Percentiles rank a stretch among this genome's conserved stretches.
These are phyloP conservation scores for Iphiclides podalirius DNA, from an alignment of 2,888 invertebrate genomes.

Conservation along the genomic window DNA sequence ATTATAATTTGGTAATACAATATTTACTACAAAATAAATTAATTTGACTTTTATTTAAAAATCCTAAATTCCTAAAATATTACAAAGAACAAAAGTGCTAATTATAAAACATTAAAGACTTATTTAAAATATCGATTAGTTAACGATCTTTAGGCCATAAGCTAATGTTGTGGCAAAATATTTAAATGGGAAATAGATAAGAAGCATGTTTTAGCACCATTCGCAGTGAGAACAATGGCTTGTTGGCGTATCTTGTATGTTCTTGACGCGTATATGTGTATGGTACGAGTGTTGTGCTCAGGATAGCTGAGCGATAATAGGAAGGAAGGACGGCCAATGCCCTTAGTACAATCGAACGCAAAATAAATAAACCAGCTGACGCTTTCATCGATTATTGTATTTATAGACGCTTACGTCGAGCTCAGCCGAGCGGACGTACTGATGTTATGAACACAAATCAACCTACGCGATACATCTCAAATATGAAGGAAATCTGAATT, in stretches of 20 bases:
- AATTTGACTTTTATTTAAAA: not conserved
- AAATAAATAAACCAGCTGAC: conserved; percentile 14
- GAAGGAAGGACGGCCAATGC: conserved; percentile 68
- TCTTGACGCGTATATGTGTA: conserved; percentile 15
- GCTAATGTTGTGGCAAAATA: conserved; percentile 8
- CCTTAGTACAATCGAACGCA: conserved; percentile 34
- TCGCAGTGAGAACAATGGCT: conserved; percentile 3
- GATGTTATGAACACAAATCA: conserved; percentile 1
- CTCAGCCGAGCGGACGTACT: not conserved
- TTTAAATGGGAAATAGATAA: conserved; percentile 2
- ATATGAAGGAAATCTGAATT: conserved; percentile 3
- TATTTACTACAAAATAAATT: not conserved
- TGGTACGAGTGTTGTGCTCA: conserved; percentile 29
- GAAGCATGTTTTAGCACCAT: not conserved
- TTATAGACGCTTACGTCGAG: not conserved
- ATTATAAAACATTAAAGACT: not conserved
- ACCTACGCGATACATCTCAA: conserved; percentile 8
- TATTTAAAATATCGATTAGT: conserved; percentile 7
- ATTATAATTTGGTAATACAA: too few species aligned
- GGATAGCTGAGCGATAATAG: conserved; percentile 44
- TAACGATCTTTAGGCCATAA: conserved; percentile 7
- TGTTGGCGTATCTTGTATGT: conserved; percentile 6
- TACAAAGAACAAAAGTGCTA: not conserved
- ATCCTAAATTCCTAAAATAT: not conserved
- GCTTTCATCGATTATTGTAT: conserved; percentile 7